Evolutionary conservation across 2,797 vertebrate genomes (phyloP), one percentile per base, ranked within the genome.

Genomic region (Otus scops): DNA sequence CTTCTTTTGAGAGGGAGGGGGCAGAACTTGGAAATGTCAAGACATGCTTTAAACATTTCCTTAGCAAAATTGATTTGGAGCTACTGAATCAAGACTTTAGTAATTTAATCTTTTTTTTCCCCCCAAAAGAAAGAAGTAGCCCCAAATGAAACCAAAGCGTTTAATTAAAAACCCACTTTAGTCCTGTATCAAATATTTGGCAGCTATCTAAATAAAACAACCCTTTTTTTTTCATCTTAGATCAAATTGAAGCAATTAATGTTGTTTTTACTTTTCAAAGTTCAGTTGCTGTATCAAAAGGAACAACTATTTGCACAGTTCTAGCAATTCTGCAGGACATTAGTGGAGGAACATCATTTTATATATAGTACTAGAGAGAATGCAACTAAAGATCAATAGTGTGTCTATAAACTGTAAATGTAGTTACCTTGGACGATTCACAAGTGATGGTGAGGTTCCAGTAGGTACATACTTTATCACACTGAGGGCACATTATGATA

Each of bases 401-500:
- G 2, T 24, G 32, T 84, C 24, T 75, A 32, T 30, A 93, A 85
- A 50, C 39, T 91, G 56, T 39, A 80, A 92, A 65, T 27, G 54
- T 80, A 91, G 71, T 98, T 97, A 99, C 99, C 98, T 99, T 99
- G 11, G 99, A 99, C 10, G 99, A 98, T 88, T 99, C 98, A 82
- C 99, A 99, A 38, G 99, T 99, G 97, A 98, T 98, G 97, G 98
- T 99, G 78, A 99, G 98, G 81, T 97, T 98, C 99, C 99, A 99
- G 97, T 98, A 99, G 6, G 98, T 97, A 97, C 99, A 99, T 45
- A 97, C 97, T 64, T 53, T 93, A 96, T 99, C 99, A 95, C 99
- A 99, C 82, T 99, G 99, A 26, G 99, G 99, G 96, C 99, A 99
- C 99, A 99, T 99, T 73, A 99, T 95, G 64, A 99, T 99, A 16